Conservation (phyloP, 2,797 vertebrate species). For the Neosilurus hyrtlii region DNA sequence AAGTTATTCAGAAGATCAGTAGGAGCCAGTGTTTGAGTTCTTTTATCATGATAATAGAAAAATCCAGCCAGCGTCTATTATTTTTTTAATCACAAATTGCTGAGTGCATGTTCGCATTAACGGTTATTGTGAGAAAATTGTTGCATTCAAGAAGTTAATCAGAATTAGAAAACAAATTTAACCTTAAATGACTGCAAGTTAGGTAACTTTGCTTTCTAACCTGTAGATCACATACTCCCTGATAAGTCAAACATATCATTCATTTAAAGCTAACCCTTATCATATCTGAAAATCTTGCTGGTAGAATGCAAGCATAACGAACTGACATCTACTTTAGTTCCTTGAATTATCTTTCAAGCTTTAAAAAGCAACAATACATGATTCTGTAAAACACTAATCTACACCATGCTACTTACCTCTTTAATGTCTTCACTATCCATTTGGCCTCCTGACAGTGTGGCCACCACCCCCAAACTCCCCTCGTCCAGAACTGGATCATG, state of each 20-base stretch:
- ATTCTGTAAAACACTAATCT: background rate
- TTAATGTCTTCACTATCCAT: conserved; percentile 74
- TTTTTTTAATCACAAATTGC: background rate
- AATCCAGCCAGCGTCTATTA: background rate
- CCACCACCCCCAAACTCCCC: conserved; percentile 15
- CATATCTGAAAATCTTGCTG: background rate
- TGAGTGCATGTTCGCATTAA: background rate
- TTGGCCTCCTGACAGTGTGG: conserved; percentile 30
- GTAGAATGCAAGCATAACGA: background rate
- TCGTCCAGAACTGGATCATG: conserved; percentile 20
- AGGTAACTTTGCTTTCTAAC: background rate
- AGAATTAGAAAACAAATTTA: background rate
- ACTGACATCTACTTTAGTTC: background rate
- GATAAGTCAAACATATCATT: background rate
- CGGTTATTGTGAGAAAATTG: background rate
- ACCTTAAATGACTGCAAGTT: background rate
- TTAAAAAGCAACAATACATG: background rate
- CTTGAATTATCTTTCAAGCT: background rate
- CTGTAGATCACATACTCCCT: background rate
- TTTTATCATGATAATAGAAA: background rate
- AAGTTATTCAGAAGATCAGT: conserved; percentile 15
- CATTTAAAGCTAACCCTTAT: background rate
- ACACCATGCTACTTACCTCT: conserved; percentile 73
- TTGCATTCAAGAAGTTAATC: background rate
- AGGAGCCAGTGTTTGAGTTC: background rate